Evolutionary conservation across 1,140 invertebrate species (phyloP), one percentile per base, ranked within the genome.

Genomic region (Adelges cooleyi): DNA sequence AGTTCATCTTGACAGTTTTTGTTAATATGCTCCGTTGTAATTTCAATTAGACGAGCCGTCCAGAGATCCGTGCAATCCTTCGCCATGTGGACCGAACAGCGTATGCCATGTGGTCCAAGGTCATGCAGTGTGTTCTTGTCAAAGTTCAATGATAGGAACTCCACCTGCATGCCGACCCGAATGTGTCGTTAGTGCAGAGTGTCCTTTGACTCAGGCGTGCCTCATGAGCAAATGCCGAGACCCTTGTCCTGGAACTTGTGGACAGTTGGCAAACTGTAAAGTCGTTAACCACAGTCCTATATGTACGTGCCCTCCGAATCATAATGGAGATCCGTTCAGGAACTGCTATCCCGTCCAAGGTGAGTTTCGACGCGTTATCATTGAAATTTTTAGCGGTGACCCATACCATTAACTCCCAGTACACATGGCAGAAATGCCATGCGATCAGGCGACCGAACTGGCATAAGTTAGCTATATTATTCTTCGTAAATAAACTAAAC

Each of bases 171-270:
- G 87, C 71, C 79, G 84, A 68, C 86, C 86, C 20, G 87, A 89
- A 76, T 91, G 86, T 77, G 79, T 86, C 15, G 84, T 86, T 0
- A 79, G 89, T 71, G 83, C 85, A 0, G 88, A 92, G 69, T 92
- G 88, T 72, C 79, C 84, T n/a, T 82, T 84, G 20, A 83, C 85
- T 70, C 79, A 81, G 68, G 85, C 87, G 2, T 90, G 88, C 71
- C 81, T 89, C 48, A 84, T 82, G 66, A 84, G 85, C 68, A 87
- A 86, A 73, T 90, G 88, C 70, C 79, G 78, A 65, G 84, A 89
- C 77, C 86, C 87, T 13, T 90, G 87, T 71, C 81, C 82, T 17
- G 86, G 86, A 50, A 86, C 86, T 1, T 92, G 89, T 74, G 87
- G 86, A 38, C 74, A 84, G 11, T 83, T 83, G 59, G 85, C 87